Percentiles rank a stretch among this genome's conserved stretches.
Evolutionary conservation across 2,113 vertebrate species (phyloP).

Genomic region (Tautogolabrus adspersus): DNA sequence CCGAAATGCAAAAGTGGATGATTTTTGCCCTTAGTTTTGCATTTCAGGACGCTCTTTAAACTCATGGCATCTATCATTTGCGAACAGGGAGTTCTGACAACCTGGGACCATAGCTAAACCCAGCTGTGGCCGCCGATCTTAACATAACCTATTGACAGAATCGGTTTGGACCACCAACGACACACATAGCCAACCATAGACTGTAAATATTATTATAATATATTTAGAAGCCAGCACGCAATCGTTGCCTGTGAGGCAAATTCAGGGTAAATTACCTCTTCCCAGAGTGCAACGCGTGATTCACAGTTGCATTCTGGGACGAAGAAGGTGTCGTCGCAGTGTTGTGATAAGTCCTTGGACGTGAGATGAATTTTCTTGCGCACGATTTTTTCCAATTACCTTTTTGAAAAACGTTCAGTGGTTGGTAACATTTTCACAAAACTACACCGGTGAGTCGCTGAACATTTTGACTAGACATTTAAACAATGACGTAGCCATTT

Average conservation of each 20-base stretch:
- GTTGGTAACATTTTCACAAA: accelerated
- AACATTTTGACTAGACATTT: too few relatives aligned
- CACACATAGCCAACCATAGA: not conserved
- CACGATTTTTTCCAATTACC: not conserved
- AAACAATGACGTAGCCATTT: accelerated
- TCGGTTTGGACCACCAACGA: accelerated
- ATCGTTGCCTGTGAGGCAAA: constrained; percentile 27
- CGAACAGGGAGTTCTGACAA: too few relatives aligned
- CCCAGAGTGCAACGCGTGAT: constrained; percentile 8
- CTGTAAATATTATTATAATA: too few relatives aligned
- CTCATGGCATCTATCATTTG: not conserved
- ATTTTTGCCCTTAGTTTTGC: not conserved
- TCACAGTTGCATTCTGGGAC: constrained; percentile 76
- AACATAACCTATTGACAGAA: not conserved
- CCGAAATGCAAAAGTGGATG: accelerated
- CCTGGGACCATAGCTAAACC: not conserved
- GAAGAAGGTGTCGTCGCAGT: constrained; percentile 68
- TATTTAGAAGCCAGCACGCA: accelerated
- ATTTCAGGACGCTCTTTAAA: constrained; percentile 19
- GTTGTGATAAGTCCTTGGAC: constrained; percentile 26
- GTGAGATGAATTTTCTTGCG: constrained; percentile 41
- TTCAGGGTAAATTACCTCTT: accelerated
- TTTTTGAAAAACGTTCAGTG: not conserved
- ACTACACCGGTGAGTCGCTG: constrained; percentile 52
- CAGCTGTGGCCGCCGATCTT: not conserved